Base-by-base conservation (phyloP, 2,888 invertebrate species). In the Aphidius colemani region DNA sequence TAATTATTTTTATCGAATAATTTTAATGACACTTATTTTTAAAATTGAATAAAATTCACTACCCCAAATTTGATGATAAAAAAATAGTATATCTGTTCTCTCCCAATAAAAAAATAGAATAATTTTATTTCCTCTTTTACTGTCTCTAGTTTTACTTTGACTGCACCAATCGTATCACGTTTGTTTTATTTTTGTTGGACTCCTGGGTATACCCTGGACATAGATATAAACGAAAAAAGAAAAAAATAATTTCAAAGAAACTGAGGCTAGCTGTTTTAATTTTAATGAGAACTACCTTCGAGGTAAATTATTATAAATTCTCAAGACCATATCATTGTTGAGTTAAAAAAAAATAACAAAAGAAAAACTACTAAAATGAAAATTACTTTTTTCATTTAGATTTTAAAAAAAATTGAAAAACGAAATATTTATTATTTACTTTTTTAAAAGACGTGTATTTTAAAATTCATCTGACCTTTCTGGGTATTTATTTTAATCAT, bases 271-370 rank as follows among this genome's bases (percentile, higher is more conserved):
- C 44, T 49, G 63, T 49, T 64, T 64, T 59, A 49, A 59, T 41
- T 30, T 53, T 64, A 59, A 64, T 64, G 59, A 64, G 51, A 48
- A 59, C 45, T 30, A 18, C 30, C 44, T 48, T 30, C 30, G 30
- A 56, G 53, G 44, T 55, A 55, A 39, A 49, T 64, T 50, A 49
- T 64, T 59, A 64, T 55, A 59, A 64, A 64, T 64, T 64, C 59
- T 45, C 48, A 53, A 59, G 49, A 55, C 55, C 48, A n/a, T 39
- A 13, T 48, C 7, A 44, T 30, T 5, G 30, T 48, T 55, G 53
- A 59, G 44, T 59, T n/a, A n/a, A n/a, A n/a, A 45, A 63, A 13
- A 13, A 41, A 53, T 53, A 45, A 45, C 41, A 41, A 58, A 46
- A 46, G 18, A 46, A 18, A 18, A 18, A 13, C 1, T 13, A 13